Percentiles rank a stretch among this genome's conserved stretches.
Conservation (phyloP, 1,140 invertebrate genomes). For the Trachelipus rathkii region DNA sequence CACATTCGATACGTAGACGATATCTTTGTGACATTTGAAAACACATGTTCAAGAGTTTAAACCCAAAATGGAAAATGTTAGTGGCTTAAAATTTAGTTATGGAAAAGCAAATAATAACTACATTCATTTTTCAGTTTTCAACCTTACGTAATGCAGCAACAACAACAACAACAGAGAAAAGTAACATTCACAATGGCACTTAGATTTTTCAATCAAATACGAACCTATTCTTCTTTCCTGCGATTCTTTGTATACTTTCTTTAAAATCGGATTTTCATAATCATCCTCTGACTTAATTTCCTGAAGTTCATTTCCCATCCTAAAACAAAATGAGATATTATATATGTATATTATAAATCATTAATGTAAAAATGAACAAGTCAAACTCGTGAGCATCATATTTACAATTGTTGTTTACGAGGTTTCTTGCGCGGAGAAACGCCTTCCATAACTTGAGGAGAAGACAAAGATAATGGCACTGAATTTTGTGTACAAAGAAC, state of each 20-base stretch:
- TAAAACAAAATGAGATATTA: conserved; percentile 49
- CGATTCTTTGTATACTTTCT: conserved; percentile 55
- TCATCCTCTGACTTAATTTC: conserved; percentile 63
- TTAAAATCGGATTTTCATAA: conserved; percentile 63
- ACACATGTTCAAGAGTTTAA: too few relatives aligned
- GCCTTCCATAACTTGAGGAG: conserved; percentile 54
- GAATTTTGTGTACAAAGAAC: neutral
- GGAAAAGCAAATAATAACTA: too few relatives aligned
- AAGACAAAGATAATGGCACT: neutral
- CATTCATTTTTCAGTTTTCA: too few relatives aligned
- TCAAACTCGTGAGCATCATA: neutral
- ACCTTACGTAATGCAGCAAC: too few relatives aligned
- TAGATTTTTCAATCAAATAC: too few relatives aligned
- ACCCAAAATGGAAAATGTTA: too few relatives aligned
- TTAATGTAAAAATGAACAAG: neutral
- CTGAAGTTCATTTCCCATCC: conserved; percentile 62
- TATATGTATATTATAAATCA: neutral
- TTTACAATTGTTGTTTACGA: conserved; percentile 67
- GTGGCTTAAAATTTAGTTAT: too few relatives aligned
- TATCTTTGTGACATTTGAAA: too few relatives aligned
- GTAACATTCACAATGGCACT: too few relatives aligned
- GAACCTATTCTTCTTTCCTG: conserved; percentile 46
- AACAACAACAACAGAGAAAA: too few relatives aligned
- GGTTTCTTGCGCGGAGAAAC: conserved; percentile 69
- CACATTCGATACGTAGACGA: neutral